Conservation (phyloP, 2,888 invertebrate species). For the Rosalia funebris region DNA sequence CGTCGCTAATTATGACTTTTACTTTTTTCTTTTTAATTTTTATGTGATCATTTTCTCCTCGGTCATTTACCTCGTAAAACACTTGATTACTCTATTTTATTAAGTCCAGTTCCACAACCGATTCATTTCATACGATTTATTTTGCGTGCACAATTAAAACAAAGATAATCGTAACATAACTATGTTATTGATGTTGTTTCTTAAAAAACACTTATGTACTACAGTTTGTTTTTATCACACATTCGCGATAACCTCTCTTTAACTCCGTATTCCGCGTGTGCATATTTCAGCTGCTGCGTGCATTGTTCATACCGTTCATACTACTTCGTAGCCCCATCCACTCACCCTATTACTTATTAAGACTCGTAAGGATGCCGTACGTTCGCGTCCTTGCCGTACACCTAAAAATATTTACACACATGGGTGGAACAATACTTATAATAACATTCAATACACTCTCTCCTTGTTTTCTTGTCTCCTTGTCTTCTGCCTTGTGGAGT, state of each 20-base stretch:
- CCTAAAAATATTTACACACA: too few relatives aligned
- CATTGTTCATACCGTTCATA: too few relatives aligned
- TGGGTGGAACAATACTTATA: too few relatives aligned
- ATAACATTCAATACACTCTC: too few relatives aligned
- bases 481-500: too few relatives aligned
- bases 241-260: slow-evolving; percentile 3
- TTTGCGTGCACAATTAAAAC: slow-evolving; percentile 3
- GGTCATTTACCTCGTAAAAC: slow-evolving; percentile 4
- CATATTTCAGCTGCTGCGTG: neutral
- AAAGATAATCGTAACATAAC: slow-evolving; percentile 2
- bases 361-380: too few relatives aligned
- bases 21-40: neutral
- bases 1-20: neutral
- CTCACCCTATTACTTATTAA: too few relatives aligned
- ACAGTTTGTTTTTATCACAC: neutral
- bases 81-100: neutral
- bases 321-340: too few relatives aligned
- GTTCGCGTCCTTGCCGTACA: too few relatives aligned
- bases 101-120: neutral
- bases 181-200: slow-evolving; percentile 4
- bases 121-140: neutral
- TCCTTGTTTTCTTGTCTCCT: too few relatives aligned
- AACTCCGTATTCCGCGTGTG: neutral
- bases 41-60: neutral
- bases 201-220: slow-evolving; percentile 1